Base-by-base conservation (phyloP, 2,113 vertebrate species). In the Cygnus buccinator region DNA sequence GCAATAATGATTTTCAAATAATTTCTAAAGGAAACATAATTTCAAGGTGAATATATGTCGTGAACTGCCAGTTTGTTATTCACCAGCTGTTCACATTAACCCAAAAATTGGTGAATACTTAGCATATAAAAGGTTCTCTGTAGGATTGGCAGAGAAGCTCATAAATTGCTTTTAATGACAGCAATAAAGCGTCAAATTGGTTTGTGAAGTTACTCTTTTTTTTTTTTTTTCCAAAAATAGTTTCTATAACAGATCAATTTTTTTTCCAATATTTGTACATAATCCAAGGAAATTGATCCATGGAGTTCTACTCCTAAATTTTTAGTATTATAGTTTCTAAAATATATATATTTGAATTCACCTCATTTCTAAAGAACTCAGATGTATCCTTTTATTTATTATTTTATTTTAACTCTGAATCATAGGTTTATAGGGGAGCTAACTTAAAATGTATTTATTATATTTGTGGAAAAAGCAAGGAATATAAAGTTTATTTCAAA, bases 121-220 rank as follows among this genome's bases (percentile, higher is more conserved):
- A 26, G 39, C 19, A 10, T 65, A 4, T 43, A 57, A 61, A 9
- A 84, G 39, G n/a, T 71, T 66, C 41, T 62, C 41, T 44, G 39
- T 91, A 70, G 94, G 63, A 86, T 55, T 95, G 90, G 15, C 46
- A 80, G 57, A 41, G 33, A 82, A 91, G 28, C 35, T 76, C 41
- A 70, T 83, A 50, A 89, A 7, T 89, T 84, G 29, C 25, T 88
- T 90, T 96, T 86, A 94, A 77, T 93, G 59, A 41, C 41, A 76
- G 46, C 35, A 72, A 4, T 52, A 88, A 21, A 41, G 29, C 58
- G 76, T 83, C 54, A 88, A 59, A 70, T 67, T 81, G 19, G 28
- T 52, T 89, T 67, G 20, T 72, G 33, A 89, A 71, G 9, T 67
- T 89, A 81, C 77, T 84, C 43, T 7, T 55, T 81, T 90, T 87